Percentiles rank a stretch among this genome's conserved stretches.
phyloP scores from a whole-genome alignment of 2,888 invertebrate genomes.

The Agonopterix heracliana region DNA sequence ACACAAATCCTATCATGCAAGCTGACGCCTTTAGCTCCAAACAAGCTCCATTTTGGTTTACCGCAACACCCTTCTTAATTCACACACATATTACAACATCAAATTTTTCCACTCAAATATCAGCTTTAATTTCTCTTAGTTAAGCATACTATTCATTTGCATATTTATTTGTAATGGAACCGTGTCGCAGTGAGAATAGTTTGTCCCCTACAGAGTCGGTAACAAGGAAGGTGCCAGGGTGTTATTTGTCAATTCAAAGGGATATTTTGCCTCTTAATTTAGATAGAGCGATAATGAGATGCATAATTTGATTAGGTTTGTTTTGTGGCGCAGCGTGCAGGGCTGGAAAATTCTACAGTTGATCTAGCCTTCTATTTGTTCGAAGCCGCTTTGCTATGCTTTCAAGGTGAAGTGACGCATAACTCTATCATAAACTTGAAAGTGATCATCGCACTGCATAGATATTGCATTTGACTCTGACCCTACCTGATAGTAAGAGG shows the following conservation, averaged over 20 bases:
- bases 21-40: slow-evolving; percentile 73
- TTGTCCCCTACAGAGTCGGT: slow-evolving; percentile 49
- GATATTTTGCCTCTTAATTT: slow-evolving; percentile 67
- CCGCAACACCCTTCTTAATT: slow-evolving; percentile 49
- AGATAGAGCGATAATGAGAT: slow-evolving; percentile 67
- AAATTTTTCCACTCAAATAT: slow-evolving; percentile 14
- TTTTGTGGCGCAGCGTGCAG: slow-evolving; percentile 4
- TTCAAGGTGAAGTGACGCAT: no score
- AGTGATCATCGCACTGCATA: no score
- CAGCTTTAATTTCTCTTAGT: slow-evolving; percentile 12
- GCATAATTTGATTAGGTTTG: slow-evolving; percentile 59
- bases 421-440: no score
- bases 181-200: slow-evolving; percentile 26
- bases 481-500: no score
- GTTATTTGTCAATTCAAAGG: slow-evolving; percentile 69
- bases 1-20: slow-evolving; percentile 75
- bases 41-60: slow-evolving; percentile 70
- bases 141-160: slow-evolving; percentile 19
- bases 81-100: slow-evolving; percentile 15
- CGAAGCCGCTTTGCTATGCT: no score
- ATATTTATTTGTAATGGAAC: slow-evolving; percentile 22
- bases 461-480: no score
- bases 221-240: slow-evolving; percentile 63
- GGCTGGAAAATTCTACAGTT: no score
- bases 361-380: no score